Base-by-base conservation (phyloP, 2,113 vertebrate genomes). In the Emydocephalus ijimae region DNA sequence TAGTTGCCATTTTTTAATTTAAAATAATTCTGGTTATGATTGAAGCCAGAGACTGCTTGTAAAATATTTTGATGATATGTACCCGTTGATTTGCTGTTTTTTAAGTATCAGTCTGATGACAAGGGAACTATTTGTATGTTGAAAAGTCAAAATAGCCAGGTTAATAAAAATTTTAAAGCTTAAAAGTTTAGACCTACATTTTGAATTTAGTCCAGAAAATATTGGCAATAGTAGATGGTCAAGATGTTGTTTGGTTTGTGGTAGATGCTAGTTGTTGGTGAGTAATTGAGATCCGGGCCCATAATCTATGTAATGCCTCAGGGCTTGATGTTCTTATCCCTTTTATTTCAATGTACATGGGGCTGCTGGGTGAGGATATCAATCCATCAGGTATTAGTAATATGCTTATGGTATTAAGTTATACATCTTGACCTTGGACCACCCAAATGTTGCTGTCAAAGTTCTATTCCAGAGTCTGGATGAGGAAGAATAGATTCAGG, bases 11-110 rank as follows among this genome's bases (percentile, higher is more conserved):
- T 26, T 52, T 87, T 39, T 43, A 81, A 43, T 29, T 48, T 24
- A 5, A 21, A 26, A 21, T 69, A 87, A 54, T 45, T 50, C 34
- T 81, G 14, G 7, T 9, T 0, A 0, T 48, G 81, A 90, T 48
- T 18, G 3, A 90, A 24, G 69, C 55, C 48, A 61, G 55, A 55
- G 69, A 3, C 0, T n/a, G 29, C 4, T 34, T 92, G 11, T 85
- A 64, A 39, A 87, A 5, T 50, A 91, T 43, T 90, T 81, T n/a
- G 26, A 48, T 48, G 55, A 64, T 21, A 15, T 18, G 12, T 43
- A 57, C 18, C 69, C 55, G 2, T 24, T 90, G 10, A 74, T 74
- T 88, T 21, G 24, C 45, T 39, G 7, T 21, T 21, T 92, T 52
- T 52, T 57, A 43, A 29, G 29, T 21, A 0, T 86, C 86, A 81